phyloP scores from a whole-genome alignment of 2,797 vertebrate species.

The Salarias fasciatus region DNA sequence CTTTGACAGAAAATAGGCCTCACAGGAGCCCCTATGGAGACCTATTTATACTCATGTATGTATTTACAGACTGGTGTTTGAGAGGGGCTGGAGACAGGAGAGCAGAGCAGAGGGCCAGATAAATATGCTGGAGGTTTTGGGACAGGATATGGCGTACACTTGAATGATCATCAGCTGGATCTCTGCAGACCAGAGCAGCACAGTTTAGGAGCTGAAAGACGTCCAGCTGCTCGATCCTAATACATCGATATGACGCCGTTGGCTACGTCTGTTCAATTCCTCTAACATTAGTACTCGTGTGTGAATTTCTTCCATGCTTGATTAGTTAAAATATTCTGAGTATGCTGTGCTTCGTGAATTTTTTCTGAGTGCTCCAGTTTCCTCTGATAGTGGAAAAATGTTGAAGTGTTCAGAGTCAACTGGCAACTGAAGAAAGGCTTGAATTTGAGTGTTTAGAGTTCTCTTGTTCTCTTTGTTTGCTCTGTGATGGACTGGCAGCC shows the following conservation, averaged over 20 bases:
- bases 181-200: constrained; percentile 71
- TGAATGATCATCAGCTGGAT: constrained; percentile 78
- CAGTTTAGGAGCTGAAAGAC: constrained; percentile 51
- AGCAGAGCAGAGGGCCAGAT: constrained; percentile 70
- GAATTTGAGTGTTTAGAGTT: constrained; percentile 14
- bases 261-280: constrained; percentile 67
- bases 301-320: constrained; percentile 64
- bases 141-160: constrained; percentile 85
- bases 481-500: no score
- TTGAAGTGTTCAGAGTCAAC: no score
- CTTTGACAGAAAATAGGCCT: constrained; percentile 79
- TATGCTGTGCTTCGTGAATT: constrained; percentile 23
- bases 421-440: not conserved
- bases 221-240: constrained; percentile 70
- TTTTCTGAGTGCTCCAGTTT: no score
- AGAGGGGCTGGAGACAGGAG: constrained; percentile 17
- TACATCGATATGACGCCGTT: constrained; percentile 52
- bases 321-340: constrained; percentile 46
- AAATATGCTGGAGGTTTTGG: constrained; percentile 84
- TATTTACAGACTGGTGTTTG: constrained; percentile 45
- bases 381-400: no score
- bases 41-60: constrained; percentile 54
- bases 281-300: constrained; percentile 54
- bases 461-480: no score
- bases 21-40: constrained; percentile 42